phyloP scores from a whole-genome alignment of 1,140 invertebrate genomes.

The Sycobia sp. region DNA sequence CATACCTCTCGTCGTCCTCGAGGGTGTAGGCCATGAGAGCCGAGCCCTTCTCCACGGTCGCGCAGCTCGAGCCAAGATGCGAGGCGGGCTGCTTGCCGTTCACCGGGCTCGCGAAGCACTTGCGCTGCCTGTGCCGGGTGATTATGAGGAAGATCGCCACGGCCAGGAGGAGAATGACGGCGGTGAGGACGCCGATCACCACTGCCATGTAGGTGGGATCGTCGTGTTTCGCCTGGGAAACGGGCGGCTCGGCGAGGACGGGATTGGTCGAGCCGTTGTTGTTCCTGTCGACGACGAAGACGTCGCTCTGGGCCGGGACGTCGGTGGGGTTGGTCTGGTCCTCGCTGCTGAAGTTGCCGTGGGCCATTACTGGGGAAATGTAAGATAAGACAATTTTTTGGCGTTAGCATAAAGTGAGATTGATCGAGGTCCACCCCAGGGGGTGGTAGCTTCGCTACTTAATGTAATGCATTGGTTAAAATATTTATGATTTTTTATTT shows the following conservation, averaged over 20 bases:
- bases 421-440: too few species aligned
- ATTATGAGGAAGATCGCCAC: constrained; percentile 79
- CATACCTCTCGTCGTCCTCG: constrained; percentile 59
- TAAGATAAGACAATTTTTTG: constrained; percentile 3
- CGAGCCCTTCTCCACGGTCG: constrained; percentile 62
- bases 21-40: constrained; percentile 59
- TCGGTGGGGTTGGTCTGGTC: constrained; percentile 57
- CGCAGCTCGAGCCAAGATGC: constrained; percentile 60
- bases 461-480: too few species aligned
- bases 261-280: constrained; percentile 46
- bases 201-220: constrained; percentile 81
- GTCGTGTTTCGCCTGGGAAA: constrained; percentile 72
- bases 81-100: constrained; percentile 68
- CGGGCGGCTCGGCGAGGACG: constrained; percentile 57
- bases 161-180: constrained; percentile 75
- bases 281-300: constrained; percentile 60
- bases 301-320: constrained; percentile 58
- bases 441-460: too few species aligned
- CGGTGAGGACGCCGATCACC: constrained; percentile 79
- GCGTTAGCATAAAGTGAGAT: too few species aligned
- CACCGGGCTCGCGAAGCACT: constrained; percentile 76
- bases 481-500: too few species aligned
- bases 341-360: constrained; percentile 74
- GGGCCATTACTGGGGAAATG: constrained; percentile 72
- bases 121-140: constrained; percentile 76